Conservation (phyloP, 2,797 vertebrate species). For the Pipistrellus pygmaeus region DNA sequence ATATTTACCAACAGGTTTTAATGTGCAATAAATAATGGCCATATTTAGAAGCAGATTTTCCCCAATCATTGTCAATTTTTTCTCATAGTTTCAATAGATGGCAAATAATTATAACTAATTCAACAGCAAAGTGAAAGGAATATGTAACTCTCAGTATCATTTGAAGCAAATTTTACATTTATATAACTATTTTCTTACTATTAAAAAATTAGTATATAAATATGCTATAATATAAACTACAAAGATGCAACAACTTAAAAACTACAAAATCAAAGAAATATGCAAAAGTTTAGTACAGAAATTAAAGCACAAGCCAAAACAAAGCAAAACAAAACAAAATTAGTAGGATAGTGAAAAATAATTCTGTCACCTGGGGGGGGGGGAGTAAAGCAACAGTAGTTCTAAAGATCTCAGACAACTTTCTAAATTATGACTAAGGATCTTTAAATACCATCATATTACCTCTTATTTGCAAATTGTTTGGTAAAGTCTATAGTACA, state of each 20-base stretch:
- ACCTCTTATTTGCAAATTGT: not conserved
- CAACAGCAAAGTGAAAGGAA: conserved; percentile 34
- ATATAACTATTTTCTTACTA: not conserved
- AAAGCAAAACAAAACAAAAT: not conserved
- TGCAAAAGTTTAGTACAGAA: not conserved
- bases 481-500: conserved; percentile 6
- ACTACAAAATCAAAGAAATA: conserved; percentile 58
- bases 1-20: conserved; percentile 43
- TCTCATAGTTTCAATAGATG: conserved; percentile 11
- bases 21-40: not conserved
- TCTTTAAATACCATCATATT: conserved; percentile 14
- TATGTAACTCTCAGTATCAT: not conserved
- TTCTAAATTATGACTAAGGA: not conserved
- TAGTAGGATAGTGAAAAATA: conserved; percentile 18
- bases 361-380: not conserved
- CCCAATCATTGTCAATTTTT: not conserved
- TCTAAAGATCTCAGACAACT: not conserved
- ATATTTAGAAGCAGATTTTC: conserved; percentile 54
- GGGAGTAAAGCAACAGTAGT: not conserved
- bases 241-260: conserved; percentile 14
- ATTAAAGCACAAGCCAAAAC: not conserved
- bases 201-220: not conserved
- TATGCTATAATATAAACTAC: not conserved
- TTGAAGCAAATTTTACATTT: not conserved
- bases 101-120: conserved; percentile 12